Percentiles rank a stretch among this genome's conserved stretches.
phyloP scores from a whole-genome alignment of 2,888 invertebrate genomes.

The Parnassius apollo region DNA sequence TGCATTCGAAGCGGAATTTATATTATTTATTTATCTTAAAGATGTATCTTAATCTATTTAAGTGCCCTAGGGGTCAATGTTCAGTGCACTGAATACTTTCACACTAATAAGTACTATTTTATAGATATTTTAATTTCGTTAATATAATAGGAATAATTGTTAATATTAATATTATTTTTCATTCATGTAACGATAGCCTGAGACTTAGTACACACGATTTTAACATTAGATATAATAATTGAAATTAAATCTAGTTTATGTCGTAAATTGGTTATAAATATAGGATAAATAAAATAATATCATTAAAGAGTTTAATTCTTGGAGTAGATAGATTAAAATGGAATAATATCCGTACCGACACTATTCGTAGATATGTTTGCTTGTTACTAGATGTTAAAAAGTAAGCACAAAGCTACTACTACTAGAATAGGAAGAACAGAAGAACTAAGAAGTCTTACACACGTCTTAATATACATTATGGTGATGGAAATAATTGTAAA shows the following conservation, averaged over 20 bases:
- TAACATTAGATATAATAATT: slow-evolving; percentile 8
- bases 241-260: slow-evolving; percentile 6
- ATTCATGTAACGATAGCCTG: slow-evolving; percentile 20
- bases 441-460: slow-evolving; percentile 36
- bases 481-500: not conserved
- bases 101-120: no score
- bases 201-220: slow-evolving; percentile 32
- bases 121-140: not conserved
- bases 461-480: not conserved
- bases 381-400: not conserved
- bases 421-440: slow-evolving; percentile 53
- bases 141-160: slow-evolving; percentile 1
- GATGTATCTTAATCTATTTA: slow-evolving; percentile 5
- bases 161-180: no score
- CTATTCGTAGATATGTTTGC: not conserved
- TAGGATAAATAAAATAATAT: slow-evolving; percentile 5
- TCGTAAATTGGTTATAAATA: slow-evolving; percentile 3
- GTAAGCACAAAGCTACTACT: slow-evolving; percentile 37
- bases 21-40: slow-evolving; percentile 11
- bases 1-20: slow-evolving; percentile 27
- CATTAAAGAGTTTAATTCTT: not conserved
- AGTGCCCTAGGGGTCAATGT: not conserved
- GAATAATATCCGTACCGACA: not conserved
- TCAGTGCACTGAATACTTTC: not conserved
- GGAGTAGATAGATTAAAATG: not conserved